Conservation (phyloP, 2,888 invertebrate species). For the Aphrophora alni region DNA sequence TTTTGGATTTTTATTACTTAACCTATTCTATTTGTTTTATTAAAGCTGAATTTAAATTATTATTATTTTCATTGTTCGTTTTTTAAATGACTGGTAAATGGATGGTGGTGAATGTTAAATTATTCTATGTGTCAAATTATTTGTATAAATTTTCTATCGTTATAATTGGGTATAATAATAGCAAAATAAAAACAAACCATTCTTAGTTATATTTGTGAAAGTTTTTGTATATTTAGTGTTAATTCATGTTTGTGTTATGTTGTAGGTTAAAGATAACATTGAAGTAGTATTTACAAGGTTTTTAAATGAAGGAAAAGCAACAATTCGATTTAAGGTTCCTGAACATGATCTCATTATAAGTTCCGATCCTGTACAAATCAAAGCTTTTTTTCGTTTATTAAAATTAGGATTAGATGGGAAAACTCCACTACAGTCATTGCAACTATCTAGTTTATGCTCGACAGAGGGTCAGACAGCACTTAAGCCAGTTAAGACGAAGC, state of each 20-base stretch:
- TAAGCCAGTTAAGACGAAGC: not conserved
- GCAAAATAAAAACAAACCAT: too few relatives aligned
- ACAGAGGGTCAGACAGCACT: not conserved
- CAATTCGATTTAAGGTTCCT: not conserved
- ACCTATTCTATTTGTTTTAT: too few relatives aligned
- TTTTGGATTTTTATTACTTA: too few relatives aligned
- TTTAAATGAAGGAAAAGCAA: not conserved
- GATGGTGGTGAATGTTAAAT: too few relatives aligned
- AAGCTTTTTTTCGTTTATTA: not conserved
- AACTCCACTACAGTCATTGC: not conserved
- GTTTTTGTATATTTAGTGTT: too few relatives aligned
- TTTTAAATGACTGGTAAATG: too few relatives aligned
- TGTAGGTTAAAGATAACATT: not conserved
- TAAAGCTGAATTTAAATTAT: too few relatives aligned
- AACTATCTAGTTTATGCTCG: not conserved
- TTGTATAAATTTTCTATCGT: too few relatives aligned
- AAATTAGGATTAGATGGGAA: not conserved
- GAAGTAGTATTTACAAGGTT: not conserved
- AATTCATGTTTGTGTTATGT: not conserved
- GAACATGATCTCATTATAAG: not conserved
- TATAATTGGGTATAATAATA: too few relatives aligned
- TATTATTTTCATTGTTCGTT: too few relatives aligned
- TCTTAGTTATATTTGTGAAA: too few relatives aligned
- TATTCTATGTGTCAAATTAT: too few relatives aligned
- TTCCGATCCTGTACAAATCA: not conserved